phyloP scores from a whole-genome alignment of 2,113 vertebrate species.

The Nerophis ophidion region DNA sequence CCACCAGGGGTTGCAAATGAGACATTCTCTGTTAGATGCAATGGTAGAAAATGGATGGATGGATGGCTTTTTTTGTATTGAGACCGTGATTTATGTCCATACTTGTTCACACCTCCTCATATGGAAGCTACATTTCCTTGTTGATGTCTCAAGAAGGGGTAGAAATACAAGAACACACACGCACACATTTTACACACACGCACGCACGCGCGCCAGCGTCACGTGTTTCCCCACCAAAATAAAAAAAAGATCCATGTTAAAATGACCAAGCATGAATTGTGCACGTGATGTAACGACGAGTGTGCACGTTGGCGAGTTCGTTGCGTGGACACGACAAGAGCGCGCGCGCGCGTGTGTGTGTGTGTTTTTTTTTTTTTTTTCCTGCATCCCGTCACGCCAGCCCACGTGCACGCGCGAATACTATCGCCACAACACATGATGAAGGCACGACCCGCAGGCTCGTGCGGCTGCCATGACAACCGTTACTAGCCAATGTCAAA shows the following conservation, averaged over 20 bases:
- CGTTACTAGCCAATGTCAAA: constrained; percentile 22
- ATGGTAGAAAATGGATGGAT: too few species aligned
- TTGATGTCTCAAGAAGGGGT: too few species aligned
- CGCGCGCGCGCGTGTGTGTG: background rate
- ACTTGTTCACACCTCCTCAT: too few species aligned
- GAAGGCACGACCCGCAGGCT: constrained; percentile 4
- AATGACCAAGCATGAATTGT: background rate
- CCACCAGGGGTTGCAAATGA: too few species aligned
- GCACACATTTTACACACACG: constrained; percentile 6
- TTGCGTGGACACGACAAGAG: background rate
- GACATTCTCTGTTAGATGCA: too few species aligned
- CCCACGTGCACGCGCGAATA: constrained; percentile 17
- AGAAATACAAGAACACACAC: too few species aligned
- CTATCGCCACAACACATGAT: constrained; percentile 48
- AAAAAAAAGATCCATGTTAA: background rate
- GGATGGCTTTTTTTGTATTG: too few species aligned
- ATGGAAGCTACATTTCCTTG: too few species aligned
- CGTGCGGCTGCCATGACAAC: background rate
- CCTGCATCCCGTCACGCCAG: background rate
- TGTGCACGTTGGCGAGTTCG: background rate
- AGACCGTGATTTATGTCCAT: too few species aligned
- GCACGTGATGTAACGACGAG: background rate
- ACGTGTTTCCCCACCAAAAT: constrained; percentile 3
- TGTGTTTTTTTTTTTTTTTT: too few species aligned
- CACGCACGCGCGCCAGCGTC: constrained; percentile 8